Evolutionary conservation across 2,797 vertebrate genomes (phyloP), one percentile per base, ranked within the genome.

Genomic region (Gallirallus australis): DNA sequence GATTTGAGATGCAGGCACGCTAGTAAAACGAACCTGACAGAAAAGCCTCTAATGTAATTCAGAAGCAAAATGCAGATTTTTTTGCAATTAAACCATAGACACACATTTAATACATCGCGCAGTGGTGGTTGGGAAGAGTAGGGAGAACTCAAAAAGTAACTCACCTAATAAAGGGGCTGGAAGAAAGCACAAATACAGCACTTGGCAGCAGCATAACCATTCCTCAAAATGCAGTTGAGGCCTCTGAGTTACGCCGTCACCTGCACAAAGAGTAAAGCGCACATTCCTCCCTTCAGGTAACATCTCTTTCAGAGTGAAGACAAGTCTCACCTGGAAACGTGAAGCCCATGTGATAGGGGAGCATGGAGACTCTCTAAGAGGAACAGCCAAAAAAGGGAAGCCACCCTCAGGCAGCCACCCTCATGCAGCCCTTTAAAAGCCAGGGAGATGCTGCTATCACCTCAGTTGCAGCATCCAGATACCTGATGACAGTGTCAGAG

Each of bases 1-100:
- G 90, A 89, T 82, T 59, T 82, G 85, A 86, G 93, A 90, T 89
- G 91, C 94, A 90, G 82, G 52, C 90, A 66, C 5, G 2, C 66
- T 84, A 66, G 72, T 86, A 63, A 79, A 93, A 91, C 4, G 48
- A 93, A 91, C 70, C 80, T 73, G 63, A 79, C 45, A 84, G 90
- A 79, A 90, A 96, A 96, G 73, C 57, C 71, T 94, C 82, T 95
- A 91, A 93, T 84, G 94, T 89, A 88, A 97, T 84, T 94, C 77
- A 82, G 86, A 92, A 93, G 50, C 8, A 1, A 39, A 96, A 96
- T 76, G 89, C 78, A 95, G 75, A 79, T 84, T 65, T 82, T 82
- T 82, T 56, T 78, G 90, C 47, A 89, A 70, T 93, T 82, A 92
- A 96, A 82, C 71, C 52, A 9, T 39, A 91, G 88, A 35, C 61